Conservation (phyloP, 2,888 invertebrate genomes). For the Drepanosiphum platanoidis region DNA sequence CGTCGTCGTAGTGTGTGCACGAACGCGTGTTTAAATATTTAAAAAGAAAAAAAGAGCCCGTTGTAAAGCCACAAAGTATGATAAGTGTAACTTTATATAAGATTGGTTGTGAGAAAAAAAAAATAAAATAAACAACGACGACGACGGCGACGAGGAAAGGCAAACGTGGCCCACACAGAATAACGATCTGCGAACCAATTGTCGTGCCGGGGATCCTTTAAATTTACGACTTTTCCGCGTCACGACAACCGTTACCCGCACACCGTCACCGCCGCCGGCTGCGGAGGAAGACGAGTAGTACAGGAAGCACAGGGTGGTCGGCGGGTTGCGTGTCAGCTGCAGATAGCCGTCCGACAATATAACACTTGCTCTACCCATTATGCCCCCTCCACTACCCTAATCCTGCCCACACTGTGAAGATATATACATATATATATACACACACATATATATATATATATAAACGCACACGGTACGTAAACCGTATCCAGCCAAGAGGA, state of each 20-base stretch:
- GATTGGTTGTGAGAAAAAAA: background rate
- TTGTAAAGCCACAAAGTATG: constrained; percentile 24
- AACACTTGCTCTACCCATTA: constrained; percentile 57
- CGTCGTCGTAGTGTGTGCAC: background rate
- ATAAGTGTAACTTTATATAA: constrained; percentile 27
- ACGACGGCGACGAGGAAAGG: background rate
- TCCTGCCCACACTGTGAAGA: background rate
- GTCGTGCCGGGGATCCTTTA: constrained; percentile 48
- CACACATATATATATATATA: background rate
- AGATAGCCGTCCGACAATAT: constrained; percentile 62
- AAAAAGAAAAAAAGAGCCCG: constrained; percentile 19
- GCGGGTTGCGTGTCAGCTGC: constrained; percentile 59
- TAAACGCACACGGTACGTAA: background rate
- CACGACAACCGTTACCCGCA: constrained; percentile 9
- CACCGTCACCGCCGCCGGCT: background rate
- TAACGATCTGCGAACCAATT: constrained; percentile 56
- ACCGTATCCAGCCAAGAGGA: constrained; percentile 57
- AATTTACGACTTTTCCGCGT: constrained; percentile 59
- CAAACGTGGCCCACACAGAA: background rate
- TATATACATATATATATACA: constrained; percentile 8
- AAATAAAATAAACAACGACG: background rate
- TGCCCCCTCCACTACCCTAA: background rate
- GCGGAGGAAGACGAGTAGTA: background rate
- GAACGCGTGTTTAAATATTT: constrained; percentile 32
- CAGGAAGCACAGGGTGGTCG: background rate